phyloP scores from a whole-genome alignment of 2,797 vertebrate species.

The Pelobates cultripes region DNA sequence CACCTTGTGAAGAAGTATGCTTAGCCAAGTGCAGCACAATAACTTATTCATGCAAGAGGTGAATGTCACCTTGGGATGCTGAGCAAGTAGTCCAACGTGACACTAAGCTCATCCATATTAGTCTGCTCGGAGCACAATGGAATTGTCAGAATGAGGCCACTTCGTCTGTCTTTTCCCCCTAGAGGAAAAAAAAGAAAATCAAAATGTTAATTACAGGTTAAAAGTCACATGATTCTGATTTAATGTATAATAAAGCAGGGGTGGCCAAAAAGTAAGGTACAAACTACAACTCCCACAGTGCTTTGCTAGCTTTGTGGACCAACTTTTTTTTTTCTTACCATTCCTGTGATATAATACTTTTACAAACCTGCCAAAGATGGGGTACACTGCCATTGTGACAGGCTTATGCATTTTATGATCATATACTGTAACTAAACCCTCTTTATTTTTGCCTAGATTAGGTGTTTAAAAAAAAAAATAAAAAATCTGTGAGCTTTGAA shows the following conservation, averaged over 20 bases:
- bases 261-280: no score
- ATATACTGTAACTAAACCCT: no score
- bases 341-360: no score
- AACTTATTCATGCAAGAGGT: slow-evolving; percentile 42
- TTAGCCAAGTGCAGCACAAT: background rate
- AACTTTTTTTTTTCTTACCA: no score
- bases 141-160: slow-evolving; percentile 97
- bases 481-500: no score
- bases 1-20: background rate
- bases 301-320: no score
- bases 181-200: slow-evolving; percentile 49
- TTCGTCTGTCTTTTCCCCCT: slow-evolving; percentile 97
- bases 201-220: slow-evolving; percentile 53
- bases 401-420: no score
- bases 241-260: background rate
- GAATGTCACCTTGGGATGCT: slow-evolving; percentile 92
- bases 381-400: no score
- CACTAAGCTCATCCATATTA: slow-evolving; percentile 95
- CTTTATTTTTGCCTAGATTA: no score
- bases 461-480: no score
- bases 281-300: no score
- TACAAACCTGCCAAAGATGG: no score
- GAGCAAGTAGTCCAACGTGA: slow-evolving; percentile 94
- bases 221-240: slow-evolving; percentile 16
- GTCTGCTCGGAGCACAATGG: slow-evolving; percentile 96